phyloP scores from a whole-genome alignment of 2,797 vertebrate species.

The Knipowitschia caucasica region DNA sequence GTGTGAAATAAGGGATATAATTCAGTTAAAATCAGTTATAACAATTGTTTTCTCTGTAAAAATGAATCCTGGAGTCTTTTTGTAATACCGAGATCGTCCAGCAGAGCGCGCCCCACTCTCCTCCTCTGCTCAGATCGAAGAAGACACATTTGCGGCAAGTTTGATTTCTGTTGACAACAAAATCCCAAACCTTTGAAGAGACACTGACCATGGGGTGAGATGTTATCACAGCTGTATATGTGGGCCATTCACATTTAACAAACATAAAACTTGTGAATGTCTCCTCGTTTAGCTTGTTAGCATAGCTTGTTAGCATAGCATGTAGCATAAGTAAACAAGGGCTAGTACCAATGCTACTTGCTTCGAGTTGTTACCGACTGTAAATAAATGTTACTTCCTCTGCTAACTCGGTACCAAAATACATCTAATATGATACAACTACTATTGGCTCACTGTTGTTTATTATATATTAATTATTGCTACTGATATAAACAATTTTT shows the following conservation, averaged over 20 bases:
- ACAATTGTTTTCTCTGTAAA: too few species aligned
- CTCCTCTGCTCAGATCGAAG: not conserved
- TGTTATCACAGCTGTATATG: not conserved
- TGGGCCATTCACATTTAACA: not conserved
- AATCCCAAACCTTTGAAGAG: not conserved
- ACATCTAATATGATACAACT: too few species aligned
- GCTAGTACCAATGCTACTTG: not conserved
- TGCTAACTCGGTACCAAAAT: too few species aligned
- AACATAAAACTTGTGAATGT: not conserved
- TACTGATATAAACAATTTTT: too few species aligned
- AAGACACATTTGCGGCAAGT: slow-evolving; percentile 2
- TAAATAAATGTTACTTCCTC: not conserved
- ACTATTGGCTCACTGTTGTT: too few species aligned
- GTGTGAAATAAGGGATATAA: too few species aligned
- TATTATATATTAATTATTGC: too few species aligned
- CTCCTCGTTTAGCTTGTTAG: not conserved
- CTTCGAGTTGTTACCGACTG: too few species aligned
- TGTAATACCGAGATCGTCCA: too few species aligned
- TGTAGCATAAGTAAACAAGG: not conserved
- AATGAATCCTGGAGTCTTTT: too few species aligned
- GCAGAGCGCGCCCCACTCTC: not conserved
- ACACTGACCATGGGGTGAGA: not conserved
- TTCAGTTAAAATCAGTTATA: too few species aligned
- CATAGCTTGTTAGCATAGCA: not conserved
- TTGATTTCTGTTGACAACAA: slow-evolving; percentile 4